Conservation (phyloP, 2,797 vertebrate genomes). For the Pantherophis alleghaniensis region DNA sequence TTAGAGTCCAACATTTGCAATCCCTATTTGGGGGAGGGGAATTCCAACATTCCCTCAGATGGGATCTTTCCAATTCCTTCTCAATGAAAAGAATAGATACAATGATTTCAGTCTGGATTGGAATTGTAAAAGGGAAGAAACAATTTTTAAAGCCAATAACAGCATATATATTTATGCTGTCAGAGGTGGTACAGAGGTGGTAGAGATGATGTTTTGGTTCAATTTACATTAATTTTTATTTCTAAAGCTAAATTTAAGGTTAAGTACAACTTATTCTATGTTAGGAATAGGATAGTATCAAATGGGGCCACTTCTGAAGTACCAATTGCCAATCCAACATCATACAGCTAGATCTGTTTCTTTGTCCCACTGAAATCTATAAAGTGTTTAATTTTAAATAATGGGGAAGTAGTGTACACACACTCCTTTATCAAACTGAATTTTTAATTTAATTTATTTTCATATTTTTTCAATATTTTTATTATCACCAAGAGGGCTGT, state of each 20-base stretch:
- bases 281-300: neutral
- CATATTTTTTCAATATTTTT: neutral
- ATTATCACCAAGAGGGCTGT: neutral
- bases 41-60: neutral
- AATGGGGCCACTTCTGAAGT: neutral
- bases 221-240: neutral
- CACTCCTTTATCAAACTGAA: neutral
- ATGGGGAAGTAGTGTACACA: neutral
- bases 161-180: neutral
- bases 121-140: neutral
- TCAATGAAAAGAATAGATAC: neutral
- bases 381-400: neutral
- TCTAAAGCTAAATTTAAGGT: neutral
- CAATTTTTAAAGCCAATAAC: neutral
- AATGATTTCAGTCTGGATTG: neutral
- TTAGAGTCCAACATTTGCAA: neutral
- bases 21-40: neutral
- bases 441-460: neutral
- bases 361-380: neutral
- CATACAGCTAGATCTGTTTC: neutral
- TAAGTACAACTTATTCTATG: neutral
- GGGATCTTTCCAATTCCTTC: neutral
- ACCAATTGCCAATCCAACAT: neutral
- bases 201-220: neutral
- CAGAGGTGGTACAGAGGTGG: no score